phyloP scores from a whole-genome alignment of 37 sponge, comb jelly and placozoan genomes.

The Agelas oroides region DNA sequence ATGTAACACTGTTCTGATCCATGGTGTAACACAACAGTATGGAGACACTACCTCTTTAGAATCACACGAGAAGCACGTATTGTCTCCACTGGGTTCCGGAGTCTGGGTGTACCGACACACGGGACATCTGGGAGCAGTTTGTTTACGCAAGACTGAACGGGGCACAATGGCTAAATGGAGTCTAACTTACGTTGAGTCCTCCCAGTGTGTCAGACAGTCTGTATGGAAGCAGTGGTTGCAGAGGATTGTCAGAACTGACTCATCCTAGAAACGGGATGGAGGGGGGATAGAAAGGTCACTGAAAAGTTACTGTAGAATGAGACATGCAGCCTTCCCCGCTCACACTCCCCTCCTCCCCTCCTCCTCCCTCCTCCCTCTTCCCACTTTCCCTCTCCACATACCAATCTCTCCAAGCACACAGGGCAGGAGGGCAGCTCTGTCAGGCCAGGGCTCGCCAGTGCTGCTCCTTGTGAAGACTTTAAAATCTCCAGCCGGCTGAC shows the following conservation, averaged over 20 bases:
- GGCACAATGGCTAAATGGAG: too few species aligned
- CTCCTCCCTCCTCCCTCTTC: too few species aligned
- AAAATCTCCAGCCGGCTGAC: conserved; percentile 64
- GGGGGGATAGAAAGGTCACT: neutral
- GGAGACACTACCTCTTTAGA: conserved; percentile 77
- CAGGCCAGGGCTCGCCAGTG: conserved; percentile 44
- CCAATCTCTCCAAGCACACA: conserved; percentile 93
- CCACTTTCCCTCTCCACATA: too few species aligned
- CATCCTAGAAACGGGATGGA: conserved; percentile 66
- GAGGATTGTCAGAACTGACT: conserved; percentile 89
- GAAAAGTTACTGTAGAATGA: neutral
- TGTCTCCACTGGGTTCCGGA: conserved; percentile 78
- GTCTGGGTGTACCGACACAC: conserved; percentile 84
- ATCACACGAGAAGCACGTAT: conserved; percentile 75
- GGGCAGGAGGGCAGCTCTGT: conserved; percentile 95
- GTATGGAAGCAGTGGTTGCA: conserved; percentile 98
- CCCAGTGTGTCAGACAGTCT: conserved; percentile 89
- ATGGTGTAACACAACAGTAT: too few species aligned
- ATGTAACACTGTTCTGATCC: too few species aligned
- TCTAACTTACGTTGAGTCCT: conserved; percentile 84
- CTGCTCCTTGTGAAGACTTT: conserved; percentile 53
- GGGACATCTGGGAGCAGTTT: conserved; percentile 83
- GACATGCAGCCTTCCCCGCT: too few species aligned
- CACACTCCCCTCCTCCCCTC: too few species aligned
- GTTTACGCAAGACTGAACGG: too few species aligned